Evolutionary conservation across 2,888 invertebrate genomes (phyloP).

Genomic region (Eristalis intricaria): DNA sequence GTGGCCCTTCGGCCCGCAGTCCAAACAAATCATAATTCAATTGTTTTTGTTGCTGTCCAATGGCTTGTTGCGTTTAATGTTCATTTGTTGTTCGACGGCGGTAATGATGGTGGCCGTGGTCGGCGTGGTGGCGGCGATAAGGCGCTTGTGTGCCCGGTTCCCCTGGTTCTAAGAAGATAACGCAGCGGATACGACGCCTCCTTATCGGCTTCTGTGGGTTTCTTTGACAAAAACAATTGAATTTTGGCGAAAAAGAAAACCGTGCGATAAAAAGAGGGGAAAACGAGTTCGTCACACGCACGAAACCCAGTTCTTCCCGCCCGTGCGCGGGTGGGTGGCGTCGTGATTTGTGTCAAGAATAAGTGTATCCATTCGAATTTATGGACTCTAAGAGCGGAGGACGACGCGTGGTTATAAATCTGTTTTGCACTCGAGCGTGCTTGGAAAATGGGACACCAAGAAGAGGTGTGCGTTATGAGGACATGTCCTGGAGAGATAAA

Average conservation of each 20-base stretch:
- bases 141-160: background rate
- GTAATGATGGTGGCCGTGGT: background rate
- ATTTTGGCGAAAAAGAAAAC: slow-evolving; percentile 21
- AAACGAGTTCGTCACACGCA: slow-evolving; percentile 54
- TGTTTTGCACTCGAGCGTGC: background rate
- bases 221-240: slow-evolving; percentile 1
- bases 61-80: background rate
- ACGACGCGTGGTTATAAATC: background rate
- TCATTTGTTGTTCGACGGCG: background rate
- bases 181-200: background rate
- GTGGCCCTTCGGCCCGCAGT: background rate
- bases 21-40: slow-evolving; percentile 29
- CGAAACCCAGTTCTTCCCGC: background rate
- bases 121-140: background rate
- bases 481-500: background rate
- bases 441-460: background rate
- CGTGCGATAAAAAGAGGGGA: slow-evolving; percentile 29
- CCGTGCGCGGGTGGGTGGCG: background rate
- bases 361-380: background rate
- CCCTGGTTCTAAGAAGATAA: background rate
- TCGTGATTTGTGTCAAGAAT: background rate
- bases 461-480: background rate
- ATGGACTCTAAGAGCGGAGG: background rate
- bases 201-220: slow-evolving; percentile 21
- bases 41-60: background rate